Evolutionary conservation across 2,888 invertebrate species (phyloP).

Genomic region (Zaprionus lineosus): DNA sequence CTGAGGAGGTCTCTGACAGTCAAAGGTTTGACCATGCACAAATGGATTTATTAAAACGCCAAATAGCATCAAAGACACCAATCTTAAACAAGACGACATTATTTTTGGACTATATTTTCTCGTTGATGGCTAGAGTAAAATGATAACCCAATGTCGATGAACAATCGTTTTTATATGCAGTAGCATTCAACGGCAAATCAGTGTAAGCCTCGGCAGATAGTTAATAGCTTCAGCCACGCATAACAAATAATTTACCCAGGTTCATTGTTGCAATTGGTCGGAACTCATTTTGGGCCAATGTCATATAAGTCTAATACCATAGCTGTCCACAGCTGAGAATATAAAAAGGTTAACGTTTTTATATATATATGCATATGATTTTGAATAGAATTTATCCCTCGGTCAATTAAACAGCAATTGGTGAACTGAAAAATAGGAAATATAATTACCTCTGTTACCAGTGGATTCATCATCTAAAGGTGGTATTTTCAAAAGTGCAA

Average conservation of each 20-base stretch:
- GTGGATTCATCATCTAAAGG: conserved; percentile 35
- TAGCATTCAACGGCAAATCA: conserved; percentile 19
- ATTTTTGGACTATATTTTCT: not conserved
- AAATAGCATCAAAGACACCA: conserved; percentile 27
- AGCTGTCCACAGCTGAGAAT: conserved; percentile 66
- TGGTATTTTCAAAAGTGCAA: conserved; percentile 3
- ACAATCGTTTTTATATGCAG: conserved; percentile 55
- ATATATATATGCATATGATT: conserved; percentile 29
- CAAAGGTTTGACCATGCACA: conserved; percentile 54
- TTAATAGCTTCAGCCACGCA: conserved; percentile 68
- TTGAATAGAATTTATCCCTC: conserved; percentile 30
- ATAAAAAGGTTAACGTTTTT: conserved; percentile 40
- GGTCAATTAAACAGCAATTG: conserved; percentile 65
- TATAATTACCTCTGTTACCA: conserved; percentile 25
- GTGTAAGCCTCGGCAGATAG: conserved; percentile 27
- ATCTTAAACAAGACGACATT: conserved; percentile 26
- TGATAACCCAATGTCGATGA: conserved; percentile 23
- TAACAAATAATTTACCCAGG: conserved; percentile 62
- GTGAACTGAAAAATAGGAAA: conserved; percentile 18
- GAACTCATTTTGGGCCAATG: conserved; percentile 68
- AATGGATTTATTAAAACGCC: conserved; percentile 14
- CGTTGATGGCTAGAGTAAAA: conserved; percentile 29
- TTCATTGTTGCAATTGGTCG: conserved; percentile 70
- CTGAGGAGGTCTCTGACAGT: conserved; percentile 79
- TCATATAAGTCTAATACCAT: conserved; percentile 57